Evolutionary conservation across 1,140 invertebrate genomes (phyloP).

Genomic region (Marisa cornuarietis): DNA sequence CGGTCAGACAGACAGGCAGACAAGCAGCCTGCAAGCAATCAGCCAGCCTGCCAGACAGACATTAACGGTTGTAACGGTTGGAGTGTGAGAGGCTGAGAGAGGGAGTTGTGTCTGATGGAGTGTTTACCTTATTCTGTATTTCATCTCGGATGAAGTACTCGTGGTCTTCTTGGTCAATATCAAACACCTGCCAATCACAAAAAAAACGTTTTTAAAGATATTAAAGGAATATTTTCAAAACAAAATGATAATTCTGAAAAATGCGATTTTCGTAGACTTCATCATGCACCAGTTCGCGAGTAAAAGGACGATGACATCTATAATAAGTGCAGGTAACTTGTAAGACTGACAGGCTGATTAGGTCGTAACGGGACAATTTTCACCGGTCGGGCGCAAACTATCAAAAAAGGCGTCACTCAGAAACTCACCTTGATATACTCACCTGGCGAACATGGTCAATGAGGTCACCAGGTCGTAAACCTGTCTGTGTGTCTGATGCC

Average conservation of each 20-base stretch:
- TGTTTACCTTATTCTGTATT: constrained; percentile 40
- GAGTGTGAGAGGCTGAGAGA: too few species aligned
- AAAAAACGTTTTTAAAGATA: not conserved
- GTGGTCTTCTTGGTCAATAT: constrained; percentile 49
- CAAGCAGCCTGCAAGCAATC: not conserved
- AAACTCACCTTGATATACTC: not conserved
- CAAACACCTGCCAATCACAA: constrained; percentile 46
- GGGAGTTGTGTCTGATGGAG: too few species aligned
- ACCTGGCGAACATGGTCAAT: constrained; percentile 49
- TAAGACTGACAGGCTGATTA: not conserved
- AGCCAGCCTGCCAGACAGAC: not conserved
- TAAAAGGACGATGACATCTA: too few species aligned
- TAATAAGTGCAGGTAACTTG: too few species aligned
- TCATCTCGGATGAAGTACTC: constrained; percentile 50
- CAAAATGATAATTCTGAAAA: too few species aligned
- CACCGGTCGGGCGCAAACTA: not conserved
- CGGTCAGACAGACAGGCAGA: not conserved
- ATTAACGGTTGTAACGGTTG: not conserved
- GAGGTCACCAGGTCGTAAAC: constrained; percentile 50
- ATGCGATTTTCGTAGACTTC: too few species aligned
- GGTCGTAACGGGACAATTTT: not conserved
- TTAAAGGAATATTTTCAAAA: too few species aligned
- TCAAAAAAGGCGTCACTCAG: not conserved
- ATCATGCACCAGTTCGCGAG: too few species aligned
- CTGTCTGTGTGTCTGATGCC: constrained; percentile 38